phyloP scores from a whole-genome alignment of 2,113 vertebrate species.

The Scatophagus argus region DNA sequence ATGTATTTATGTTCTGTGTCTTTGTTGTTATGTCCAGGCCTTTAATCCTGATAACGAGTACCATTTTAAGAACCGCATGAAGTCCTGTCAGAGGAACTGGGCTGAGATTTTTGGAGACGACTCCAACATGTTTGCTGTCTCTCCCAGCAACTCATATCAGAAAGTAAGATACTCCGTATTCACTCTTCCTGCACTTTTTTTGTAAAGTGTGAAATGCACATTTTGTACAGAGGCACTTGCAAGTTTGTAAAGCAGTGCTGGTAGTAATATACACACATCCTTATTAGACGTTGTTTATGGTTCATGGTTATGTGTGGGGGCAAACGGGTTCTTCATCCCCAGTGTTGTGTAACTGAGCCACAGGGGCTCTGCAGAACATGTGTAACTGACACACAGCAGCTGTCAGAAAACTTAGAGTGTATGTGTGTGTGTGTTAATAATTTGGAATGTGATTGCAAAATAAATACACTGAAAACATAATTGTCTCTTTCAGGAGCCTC shows the following conservation, averaged over 20 bases:
- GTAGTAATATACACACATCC: slow-evolving; percentile 16
- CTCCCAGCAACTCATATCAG: slow-evolving; percentile 92
- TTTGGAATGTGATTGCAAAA: slow-evolving; percentile 15
- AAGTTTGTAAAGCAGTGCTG: neutral
- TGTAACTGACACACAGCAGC: slow-evolving; percentile 69
- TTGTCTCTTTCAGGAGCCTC: slow-evolving; percentile 90
- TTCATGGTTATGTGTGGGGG: neutral
- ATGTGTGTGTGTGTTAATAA: neutral
- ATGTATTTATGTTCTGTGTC: neutral
- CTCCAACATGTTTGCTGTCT: slow-evolving; percentile 92
- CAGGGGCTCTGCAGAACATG: slow-evolving; percentile 33
- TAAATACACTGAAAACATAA: slow-evolving; percentile 25
- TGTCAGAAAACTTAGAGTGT: slow-evolving; percentile 39
- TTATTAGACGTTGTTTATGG: slow-evolving; percentile 43
- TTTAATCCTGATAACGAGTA: slow-evolving; percentile 99
- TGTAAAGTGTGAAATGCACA: slow-evolving; percentile 1
- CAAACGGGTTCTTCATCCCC: slow-evolving; percentile 3
- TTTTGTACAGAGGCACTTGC: neutral
- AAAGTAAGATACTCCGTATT: slow-evolving; percentile 82
- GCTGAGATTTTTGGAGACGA: slow-evolving; percentile 97
- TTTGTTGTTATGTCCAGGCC: slow-evolving; percentile 83
- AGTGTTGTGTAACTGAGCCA: slow-evolving; percentile 44
- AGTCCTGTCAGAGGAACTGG: slow-evolving; percentile 97
- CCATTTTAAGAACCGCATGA: slow-evolving; percentile 99
- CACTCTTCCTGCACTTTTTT: neutral